Evolutionary conservation across 2,888 invertebrate species (phyloP), one percentile per base, ranked within the genome.

Genomic region (Tenthredo livida): DNA sequence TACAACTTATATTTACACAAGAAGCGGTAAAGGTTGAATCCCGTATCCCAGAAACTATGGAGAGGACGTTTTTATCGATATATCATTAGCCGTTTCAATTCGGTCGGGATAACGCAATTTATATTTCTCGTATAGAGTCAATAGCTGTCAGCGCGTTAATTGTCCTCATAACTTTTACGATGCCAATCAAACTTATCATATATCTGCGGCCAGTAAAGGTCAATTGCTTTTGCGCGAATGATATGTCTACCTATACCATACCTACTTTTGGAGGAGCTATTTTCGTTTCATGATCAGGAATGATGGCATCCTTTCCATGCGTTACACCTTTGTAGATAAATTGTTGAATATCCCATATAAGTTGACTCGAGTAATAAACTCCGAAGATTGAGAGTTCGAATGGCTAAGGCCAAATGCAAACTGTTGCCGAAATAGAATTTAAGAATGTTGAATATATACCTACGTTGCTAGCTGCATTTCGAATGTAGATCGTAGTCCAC

Each of bases 91-190:
- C 40, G 37, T 72, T 72, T 72, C 21, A 72, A 21, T 21, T 43
- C 40, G 10, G 21, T 43, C n/a, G 72, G 33, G 67, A 67, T 33
- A 67, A 67, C 67, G 17, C 67, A 67, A 67, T 33, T 67, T 67
- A 33, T 67, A 33, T 33, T n/a, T n/a, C n/a, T n/a, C 67, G 67
- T 67, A 67, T 67, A 67, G 33, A 72, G 72, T 72, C 72, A 72
- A 72, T 72, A 72, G 40, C 72, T 72, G n/a, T 29, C 72, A 43
- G 9, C 72, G 37, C 43, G n/a, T 72, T 72, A 37, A 72, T 72
- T 72, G 21, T 43, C 37, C 40, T 40, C 72, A 43, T 72, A 33
- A 33, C 33, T 67, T 33, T 67, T 33, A 67, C 33, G 67, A 15
- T 67, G 6, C 29, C 33, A 67, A 67, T 67, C 43, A 72, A 72